Percentiles rank a stretch among this genome's conserved stretches.
Evolutionary conservation across 1,140 invertebrate genomes (phyloP).

Genomic region (Araneus ventricosus): DNA sequence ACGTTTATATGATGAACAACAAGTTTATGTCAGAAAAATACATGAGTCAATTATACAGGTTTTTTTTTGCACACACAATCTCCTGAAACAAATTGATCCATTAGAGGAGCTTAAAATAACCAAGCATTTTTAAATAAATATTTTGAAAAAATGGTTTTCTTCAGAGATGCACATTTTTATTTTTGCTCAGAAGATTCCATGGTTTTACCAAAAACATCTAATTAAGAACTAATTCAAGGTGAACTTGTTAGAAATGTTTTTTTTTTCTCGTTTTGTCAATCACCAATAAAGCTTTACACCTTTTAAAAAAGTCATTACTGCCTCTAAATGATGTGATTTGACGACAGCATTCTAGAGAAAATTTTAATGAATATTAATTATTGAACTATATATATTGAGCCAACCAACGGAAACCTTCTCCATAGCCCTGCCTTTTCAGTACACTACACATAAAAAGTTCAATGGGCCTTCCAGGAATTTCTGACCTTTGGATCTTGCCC

Average conservation of each 20-base stretch:
- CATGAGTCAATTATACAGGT: neutral
- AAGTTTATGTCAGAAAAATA: neutral
- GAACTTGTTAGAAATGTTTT: constrained; percentile 10
- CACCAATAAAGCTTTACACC: constrained; percentile 51
- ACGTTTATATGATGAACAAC: neutral
- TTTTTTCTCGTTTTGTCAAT: neutral
- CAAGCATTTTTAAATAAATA: too few species aligned
- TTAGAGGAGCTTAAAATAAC: too few species aligned
- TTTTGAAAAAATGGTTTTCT: too few species aligned
- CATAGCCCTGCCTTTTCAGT: constrained; percentile 98
- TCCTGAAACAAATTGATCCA: too few species aligned
- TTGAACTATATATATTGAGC: constrained; percentile 90
- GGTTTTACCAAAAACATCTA: neutral
- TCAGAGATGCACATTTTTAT: too few species aligned
- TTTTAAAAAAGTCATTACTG: constrained; percentile 40
- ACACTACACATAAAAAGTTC: constrained; percentile 99
- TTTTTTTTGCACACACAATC: too few species aligned
- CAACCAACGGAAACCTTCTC: constrained; percentile 99
- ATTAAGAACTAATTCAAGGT: neutral
- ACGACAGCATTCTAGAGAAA: constrained; percentile 24
- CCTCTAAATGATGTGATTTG: constrained; percentile 51
- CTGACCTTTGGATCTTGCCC: constrained; percentile 93
- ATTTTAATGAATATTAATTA: constrained; percentile 57
- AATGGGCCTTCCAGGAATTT: constrained; percentile 95
- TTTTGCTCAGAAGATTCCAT: too few species aligned